Percentiles rank a stretch among this genome's conserved stretches.
Conservation (phyloP, 2,888 invertebrate species). For the Campaea margaritaria region DNA sequence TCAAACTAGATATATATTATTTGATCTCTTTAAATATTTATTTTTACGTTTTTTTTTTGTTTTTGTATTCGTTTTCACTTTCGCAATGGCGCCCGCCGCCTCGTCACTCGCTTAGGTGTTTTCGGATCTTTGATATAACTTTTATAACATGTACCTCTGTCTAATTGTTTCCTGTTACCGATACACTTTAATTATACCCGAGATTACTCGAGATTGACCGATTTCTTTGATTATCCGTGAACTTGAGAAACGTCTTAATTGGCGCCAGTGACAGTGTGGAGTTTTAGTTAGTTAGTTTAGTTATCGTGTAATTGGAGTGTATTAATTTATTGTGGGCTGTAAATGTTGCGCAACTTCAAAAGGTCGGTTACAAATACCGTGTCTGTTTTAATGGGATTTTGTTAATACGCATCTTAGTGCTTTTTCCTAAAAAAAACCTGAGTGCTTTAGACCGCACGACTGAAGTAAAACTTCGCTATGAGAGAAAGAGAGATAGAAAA, state of each 20-base stretch:
- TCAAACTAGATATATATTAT: too few relatives aligned
- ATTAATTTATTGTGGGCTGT: constrained; percentile 13
- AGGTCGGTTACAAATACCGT: too few relatives aligned
- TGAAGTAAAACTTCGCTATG: too few relatives aligned
- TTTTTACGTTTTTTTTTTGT: too few relatives aligned
- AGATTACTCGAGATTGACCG: constrained; percentile 42
- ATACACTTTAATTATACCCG: constrained; percentile 45
- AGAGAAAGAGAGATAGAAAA: too few relatives aligned
- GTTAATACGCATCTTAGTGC: too few relatives aligned
- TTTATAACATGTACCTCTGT: constrained; percentile 40
- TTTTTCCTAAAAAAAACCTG: too few relatives aligned
- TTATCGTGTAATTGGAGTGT: constrained; percentile 15
- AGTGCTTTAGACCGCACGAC: too few relatives aligned
- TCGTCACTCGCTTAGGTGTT: constrained; percentile 5
- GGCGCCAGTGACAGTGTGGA: constrained; percentile 22
- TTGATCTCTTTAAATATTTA: too few relatives aligned
- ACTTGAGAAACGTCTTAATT: constrained; percentile 35
- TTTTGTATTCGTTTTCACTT: neutral
- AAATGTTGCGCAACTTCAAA: constrained; percentile 2
- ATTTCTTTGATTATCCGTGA: constrained; percentile 44
- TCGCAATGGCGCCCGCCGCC: too few relatives aligned
- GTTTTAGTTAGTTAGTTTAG: constrained; percentile 10
- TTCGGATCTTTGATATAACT: constrained; percentile 20
- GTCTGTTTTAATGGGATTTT: neutral
- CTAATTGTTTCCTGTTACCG: constrained; percentile 49